phyloP scores from a whole-genome alignment of 92 coral and sea anemone genomes.

The Bergia puertoricense region DNA sequence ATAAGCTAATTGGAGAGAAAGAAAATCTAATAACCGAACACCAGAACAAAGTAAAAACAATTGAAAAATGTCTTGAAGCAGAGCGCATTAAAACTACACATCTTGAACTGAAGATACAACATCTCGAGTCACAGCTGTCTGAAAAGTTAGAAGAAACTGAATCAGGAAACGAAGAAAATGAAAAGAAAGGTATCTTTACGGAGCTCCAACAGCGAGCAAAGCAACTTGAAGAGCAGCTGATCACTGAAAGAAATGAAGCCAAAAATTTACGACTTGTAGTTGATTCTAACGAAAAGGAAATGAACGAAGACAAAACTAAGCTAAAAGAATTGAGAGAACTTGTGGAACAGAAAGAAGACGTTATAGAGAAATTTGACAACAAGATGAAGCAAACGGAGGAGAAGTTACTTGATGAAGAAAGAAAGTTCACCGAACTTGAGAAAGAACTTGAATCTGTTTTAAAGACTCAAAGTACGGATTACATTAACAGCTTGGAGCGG shows the following conservation, averaged over 20 bases:
- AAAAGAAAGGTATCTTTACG: constrained; percentile 31
- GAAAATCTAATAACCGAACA: constrained; percentile 42
- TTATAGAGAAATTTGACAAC: constrained; percentile 54
- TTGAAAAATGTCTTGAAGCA: constrained; percentile 25
- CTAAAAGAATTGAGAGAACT: constrained; percentile 53
- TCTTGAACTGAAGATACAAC: constrained; percentile 55
- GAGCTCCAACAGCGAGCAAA: constrained; percentile 48
- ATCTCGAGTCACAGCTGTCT: constrained; percentile 55
- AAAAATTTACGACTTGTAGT: constrained; percentile 43
- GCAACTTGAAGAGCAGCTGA: constrained; percentile 50
- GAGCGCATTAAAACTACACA: constrained; percentile 16
- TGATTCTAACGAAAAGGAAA: constrained; percentile 47
- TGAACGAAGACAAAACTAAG: constrained; percentile 49
- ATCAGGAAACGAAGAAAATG: constrained; percentile 34
- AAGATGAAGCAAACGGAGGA: constrained; percentile 55
- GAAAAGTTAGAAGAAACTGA: constrained; percentile 46
- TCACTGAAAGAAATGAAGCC: constrained; percentile 45
- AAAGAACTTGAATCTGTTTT: constrained; percentile 61
- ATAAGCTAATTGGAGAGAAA: constrained; percentile 48
- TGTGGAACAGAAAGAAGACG: constrained; percentile 63
- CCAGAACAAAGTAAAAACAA: background rate
- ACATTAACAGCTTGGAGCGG: constrained; percentile 70
- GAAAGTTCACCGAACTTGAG: constrained; percentile 57
- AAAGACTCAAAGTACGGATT: constrained; percentile 65
- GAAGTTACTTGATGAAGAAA: constrained; percentile 65